These are phyloP conservation scores for Plutella xylostella DNA, from an alignment of 2,888 invertebrate species.

Conservation along the genomic window DNA sequence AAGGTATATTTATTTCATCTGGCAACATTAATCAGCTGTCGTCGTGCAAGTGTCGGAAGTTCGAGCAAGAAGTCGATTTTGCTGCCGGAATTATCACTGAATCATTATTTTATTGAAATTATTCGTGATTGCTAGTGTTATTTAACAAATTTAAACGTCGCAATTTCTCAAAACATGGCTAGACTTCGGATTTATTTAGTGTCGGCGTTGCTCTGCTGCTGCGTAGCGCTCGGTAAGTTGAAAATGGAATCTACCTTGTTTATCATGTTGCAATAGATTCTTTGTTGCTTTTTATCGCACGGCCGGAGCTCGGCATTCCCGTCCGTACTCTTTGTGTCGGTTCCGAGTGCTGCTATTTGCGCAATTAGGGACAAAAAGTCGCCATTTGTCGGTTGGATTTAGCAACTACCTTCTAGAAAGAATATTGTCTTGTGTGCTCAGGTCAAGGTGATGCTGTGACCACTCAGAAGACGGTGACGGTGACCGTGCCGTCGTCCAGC, in stretches of 20 bases:
- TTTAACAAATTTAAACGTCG: neutral
- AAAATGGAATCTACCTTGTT: neutral
- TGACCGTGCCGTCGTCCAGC: constrained; percentile 23
- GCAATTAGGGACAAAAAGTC: constrained; percentile 9
- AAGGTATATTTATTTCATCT: constrained; percentile 13
- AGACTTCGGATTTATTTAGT: constrained; percentile 39
- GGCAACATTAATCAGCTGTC: constrained; percentile 40
- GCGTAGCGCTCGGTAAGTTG: constrained; percentile 43
- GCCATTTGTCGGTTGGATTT: neutral
- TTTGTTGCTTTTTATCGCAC: constrained; percentile 29
- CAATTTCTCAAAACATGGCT: constrained; percentile 32
- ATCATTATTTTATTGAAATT: constrained; percentile 30
- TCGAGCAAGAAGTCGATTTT: constrained; percentile 12
- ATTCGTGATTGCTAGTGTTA: neutral
- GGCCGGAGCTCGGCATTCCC: too few species aligned
- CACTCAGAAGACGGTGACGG: constrained; percentile 16
- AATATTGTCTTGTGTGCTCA: constrained; percentile 10
- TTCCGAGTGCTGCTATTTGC: constrained; percentile 6
- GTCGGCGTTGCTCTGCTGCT: constrained; percentile 40
- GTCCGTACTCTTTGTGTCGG: too few species aligned
- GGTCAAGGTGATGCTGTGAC: constrained; percentile 22
- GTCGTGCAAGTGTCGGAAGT: neutral
- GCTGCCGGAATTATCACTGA: constrained; percentile 30
- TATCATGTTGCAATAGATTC: constrained; percentile 22
- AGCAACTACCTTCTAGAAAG: neutral